These are phyloP conservation scores for Coryphaenoides rupestris DNA, from an alignment of 2,113 vertebrate species.

Conservation along the genomic window DNA sequence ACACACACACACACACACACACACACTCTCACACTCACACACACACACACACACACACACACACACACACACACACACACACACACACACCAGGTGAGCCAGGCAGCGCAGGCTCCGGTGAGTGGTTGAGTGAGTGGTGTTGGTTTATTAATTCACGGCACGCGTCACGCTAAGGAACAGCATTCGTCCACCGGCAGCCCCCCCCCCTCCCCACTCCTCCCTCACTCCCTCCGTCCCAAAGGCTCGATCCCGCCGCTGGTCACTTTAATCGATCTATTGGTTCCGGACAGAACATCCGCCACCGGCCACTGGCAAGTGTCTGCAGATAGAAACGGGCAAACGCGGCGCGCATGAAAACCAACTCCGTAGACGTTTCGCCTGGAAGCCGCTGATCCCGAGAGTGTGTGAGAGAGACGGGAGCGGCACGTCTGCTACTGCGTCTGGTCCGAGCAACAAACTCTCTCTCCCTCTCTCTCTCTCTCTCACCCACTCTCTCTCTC, in stretches of 20 bases:
- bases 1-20: slow-evolving; percentile 29
- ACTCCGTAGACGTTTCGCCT: slow-evolving; percentile 62
- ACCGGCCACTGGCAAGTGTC: slow-evolving; percentile 17
- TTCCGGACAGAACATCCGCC: slow-evolving; percentile 43
- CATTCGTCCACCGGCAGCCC: background rate
- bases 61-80: slow-evolving; percentile 5
- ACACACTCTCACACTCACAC: slow-evolving; percentile 21
- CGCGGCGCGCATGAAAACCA: slow-evolving; percentile 64
- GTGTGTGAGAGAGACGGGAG: slow-evolving; percentile 43
- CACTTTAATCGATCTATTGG: slow-evolving; percentile 42
- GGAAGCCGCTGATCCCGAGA: slow-evolving; percentile 58
- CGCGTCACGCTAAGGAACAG: slow-evolving; percentile 34
- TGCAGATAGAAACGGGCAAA: slow-evolving; percentile 38
- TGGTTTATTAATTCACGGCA: slow-evolving; percentile 64
- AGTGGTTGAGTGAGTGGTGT: slow-evolving; percentile 20
- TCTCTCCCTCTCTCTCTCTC: too few species aligned
- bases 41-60: background rate
- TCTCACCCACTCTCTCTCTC: too few species aligned
- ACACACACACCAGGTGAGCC: slow-evolving; percentile 58
- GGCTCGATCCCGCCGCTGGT: slow-evolving; percentile 52
- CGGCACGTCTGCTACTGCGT: slow-evolving; percentile 55
- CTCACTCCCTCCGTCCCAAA: background rate
- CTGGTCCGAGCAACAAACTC: slow-evolving; percentile 31
- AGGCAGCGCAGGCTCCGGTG: background rate
- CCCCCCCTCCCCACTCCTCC: too few species aligned